Base-by-base conservation (phyloP, 2,113 vertebrate species). In the Cacatua alba region DNA sequence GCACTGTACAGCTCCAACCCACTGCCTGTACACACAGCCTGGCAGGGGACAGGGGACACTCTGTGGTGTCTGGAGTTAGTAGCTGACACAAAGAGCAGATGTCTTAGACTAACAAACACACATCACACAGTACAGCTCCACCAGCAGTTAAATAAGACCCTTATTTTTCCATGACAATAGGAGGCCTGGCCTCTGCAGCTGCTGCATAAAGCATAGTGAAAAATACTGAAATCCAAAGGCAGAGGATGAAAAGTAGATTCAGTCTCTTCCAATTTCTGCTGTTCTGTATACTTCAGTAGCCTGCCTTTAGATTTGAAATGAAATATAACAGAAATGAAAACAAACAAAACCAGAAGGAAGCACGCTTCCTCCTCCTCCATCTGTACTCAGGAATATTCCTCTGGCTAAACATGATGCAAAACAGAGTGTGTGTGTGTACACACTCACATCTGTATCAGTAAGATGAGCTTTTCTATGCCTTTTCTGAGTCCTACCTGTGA, bases 91-190 rank as follows among this genome's bases (percentile, higher is more conserved):
- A 98, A 98, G 92, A 98, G 97, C 97, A 98, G 97, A 98, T 98
- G 97, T 97, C 97, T 98, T 97, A 98, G 95, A 97, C 98, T 98
- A 98, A 98, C 98, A 98, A 98, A 98, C 65, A 77, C 81, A 95
- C 97, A 95, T 95, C 96, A 95, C 90, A 92, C 69, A 69, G 86
- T 96, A 88, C 76, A 94, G 94, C 59, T 98, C 82, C 91, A 96
- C 96, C 94, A 95, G 70, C 92, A 96, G 83, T 95, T 95, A 96
- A 97, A 98, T 95, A 85, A 96, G 44, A 68, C 88, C 92, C 97
- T 97, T 97, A 89, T 95, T 65, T 96, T 94, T 94, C 79, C 84
- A 88, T 91, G 94, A 97, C 94, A 97, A 97, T 97, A 97, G 96
- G 96, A 98, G 97, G 88, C 91, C 96, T 90, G 92, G 94, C 93